Evolutionary conservation across 2,888 invertebrate species (phyloP).

Genomic region (Volucella inanis): DNA sequence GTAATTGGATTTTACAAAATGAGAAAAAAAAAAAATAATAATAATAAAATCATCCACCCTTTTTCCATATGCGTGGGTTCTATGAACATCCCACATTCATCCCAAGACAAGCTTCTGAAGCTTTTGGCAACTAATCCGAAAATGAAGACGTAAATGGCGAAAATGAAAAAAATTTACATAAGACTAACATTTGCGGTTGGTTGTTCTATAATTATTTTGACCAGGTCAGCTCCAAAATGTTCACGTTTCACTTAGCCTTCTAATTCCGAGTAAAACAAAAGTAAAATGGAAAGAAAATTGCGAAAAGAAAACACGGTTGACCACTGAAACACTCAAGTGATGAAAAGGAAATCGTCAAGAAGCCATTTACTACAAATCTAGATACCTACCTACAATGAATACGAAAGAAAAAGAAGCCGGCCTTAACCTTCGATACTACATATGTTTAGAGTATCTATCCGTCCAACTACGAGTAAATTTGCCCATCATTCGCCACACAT

Average conservation of each 20-base stretch:
- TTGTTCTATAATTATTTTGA: background rate
- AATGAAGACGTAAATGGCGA: background rate
- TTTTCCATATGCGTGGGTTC: too few relatives aligned
- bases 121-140: conserved; percentile 7
- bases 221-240: background rate
- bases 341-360: conserved; percentile 37
- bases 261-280: background rate
- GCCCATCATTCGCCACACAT: conserved; percentile 22
- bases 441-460: background rate
- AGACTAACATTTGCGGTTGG: background rate
- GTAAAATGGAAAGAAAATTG: background rate
- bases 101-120: background rate
- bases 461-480: background rate
- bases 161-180: conserved; percentile 1
- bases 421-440: conserved; percentile 65
- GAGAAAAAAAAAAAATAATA: too few relatives aligned
- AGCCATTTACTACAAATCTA: conserved; percentile 23
- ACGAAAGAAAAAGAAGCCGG: conserved; percentile 38
- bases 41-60: too few relatives aligned
- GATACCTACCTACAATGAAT: conserved; percentile 22
- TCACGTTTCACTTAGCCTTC: conserved; percentile 10
- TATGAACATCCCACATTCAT: background rate
- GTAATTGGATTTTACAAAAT: too few relatives aligned
- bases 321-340: background rate
- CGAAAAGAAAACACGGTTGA: conserved; percentile 5